phyloP scores from a whole-genome alignment of 2,888 invertebrate species.

The Osmoderma eremita region DNA sequence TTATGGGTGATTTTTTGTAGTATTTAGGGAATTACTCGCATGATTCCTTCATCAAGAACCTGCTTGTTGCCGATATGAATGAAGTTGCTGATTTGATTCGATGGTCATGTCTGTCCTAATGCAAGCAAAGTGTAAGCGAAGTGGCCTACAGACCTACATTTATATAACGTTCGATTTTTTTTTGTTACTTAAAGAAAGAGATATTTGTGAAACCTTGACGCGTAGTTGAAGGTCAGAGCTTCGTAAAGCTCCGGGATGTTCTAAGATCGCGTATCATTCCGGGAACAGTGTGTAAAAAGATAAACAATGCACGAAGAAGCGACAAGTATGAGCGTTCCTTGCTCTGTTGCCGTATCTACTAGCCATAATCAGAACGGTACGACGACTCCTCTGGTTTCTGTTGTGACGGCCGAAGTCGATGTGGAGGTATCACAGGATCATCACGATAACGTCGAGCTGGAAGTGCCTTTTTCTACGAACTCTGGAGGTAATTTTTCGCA shows the following conservation, averaged over 20 bases:
- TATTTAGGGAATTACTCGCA: conserved; percentile 5
- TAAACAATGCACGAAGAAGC: conserved; percentile 76
- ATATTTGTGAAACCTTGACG: conserved; percentile 65
- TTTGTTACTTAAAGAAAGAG: conserved; percentile 64
- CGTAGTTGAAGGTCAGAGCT: conserved; percentile 64
- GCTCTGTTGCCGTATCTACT: conserved; percentile 73
- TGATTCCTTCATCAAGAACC: conserved; percentile 59
- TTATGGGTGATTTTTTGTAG: conserved; percentile 1
- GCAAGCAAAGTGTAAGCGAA: conserved; percentile 85
- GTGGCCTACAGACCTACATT: conserved; percentile 92
- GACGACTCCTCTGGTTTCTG: conserved; percentile 59
- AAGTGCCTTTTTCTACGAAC: conserved; percentile 71
- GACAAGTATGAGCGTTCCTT: conserved; percentile 74
- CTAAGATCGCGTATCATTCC: conserved; percentile 63
- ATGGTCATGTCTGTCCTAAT: conserved; percentile 79
- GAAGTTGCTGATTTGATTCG: conserved; percentile 75
- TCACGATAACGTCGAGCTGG: conserved; percentile 68
- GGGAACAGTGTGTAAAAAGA: conserved; percentile 62
- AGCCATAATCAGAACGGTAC: conserved; percentile 63
- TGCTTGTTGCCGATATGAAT: conserved; percentile 67
- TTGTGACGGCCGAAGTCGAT: conserved; percentile 64
- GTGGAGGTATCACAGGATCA: conserved; percentile 67
- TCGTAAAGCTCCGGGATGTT: conserved; percentile 61
- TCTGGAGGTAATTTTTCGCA: conserved; percentile 70
- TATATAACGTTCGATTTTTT: conserved; percentile 73